Evolutionary conservation across 2,888 invertebrate genomes (phyloP).

Genomic region (Drosophila flavopinicola): DNA sequence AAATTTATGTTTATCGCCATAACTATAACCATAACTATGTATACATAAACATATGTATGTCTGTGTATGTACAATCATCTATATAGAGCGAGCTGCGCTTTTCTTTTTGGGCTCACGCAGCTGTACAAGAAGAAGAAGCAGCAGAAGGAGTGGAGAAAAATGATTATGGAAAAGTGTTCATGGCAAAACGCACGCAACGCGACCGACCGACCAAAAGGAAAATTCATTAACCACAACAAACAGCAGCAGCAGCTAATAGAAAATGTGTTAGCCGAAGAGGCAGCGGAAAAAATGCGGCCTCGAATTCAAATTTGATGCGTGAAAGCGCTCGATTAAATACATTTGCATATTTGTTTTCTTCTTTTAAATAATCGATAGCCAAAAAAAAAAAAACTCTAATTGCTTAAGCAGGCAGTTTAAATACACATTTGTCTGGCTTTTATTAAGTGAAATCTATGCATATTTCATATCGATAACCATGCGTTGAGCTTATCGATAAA

Average conservation of each 20-base stretch:
- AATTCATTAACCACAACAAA: constrained; percentile 46
- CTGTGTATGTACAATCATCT: constrained; percentile 28
- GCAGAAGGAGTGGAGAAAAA: constrained; percentile 28
- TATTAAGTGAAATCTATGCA: background rate
- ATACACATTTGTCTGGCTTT: no score
- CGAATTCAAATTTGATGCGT: constrained; percentile 62
- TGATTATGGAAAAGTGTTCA: constrained; percentile 70
- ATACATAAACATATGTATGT: constrained; percentile 7
- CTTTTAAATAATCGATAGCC: constrained; percentile 8
- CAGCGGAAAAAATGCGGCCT: constrained; percentile 43
- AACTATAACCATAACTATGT: constrained; percentile 47
- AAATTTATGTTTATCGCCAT: constrained; percentile 72
- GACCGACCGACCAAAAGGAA: constrained; percentile 42
- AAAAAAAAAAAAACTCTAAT: background rate
- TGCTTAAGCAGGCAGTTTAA: no score
- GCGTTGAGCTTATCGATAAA: background rate
- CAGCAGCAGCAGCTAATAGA: constrained; percentile 9
- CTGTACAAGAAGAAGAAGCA: constrained; percentile 15
- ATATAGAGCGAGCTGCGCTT: constrained; percentile 42
- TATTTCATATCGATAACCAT: background rate
- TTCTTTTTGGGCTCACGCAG: constrained; percentile 65
- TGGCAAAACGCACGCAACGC: constrained; percentile 61
- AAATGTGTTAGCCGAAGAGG: constrained; percentile 1
- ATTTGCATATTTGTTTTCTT: constrained; percentile 10
- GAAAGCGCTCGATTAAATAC: constrained; percentile 23